These are phyloP conservation scores for Meda fulgida DNA, from an alignment of 2,797 vertebrate species.

Conservation along the genomic window DNA sequence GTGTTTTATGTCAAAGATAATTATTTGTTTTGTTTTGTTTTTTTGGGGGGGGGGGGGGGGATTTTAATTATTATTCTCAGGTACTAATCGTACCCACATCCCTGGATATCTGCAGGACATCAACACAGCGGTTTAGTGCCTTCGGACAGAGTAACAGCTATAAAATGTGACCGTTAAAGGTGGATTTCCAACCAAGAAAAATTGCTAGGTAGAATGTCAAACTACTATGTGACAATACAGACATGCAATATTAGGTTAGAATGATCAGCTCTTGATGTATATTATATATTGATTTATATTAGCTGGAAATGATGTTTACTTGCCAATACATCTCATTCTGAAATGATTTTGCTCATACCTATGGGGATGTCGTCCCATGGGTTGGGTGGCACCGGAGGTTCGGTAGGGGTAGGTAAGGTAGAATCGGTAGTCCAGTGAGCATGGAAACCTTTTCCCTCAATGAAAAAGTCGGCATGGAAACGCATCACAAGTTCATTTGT, in stretches of 20 bases:
- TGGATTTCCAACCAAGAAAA: conserved; percentile 11
- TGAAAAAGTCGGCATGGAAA: conserved; percentile 76
- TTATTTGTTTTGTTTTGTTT: too few species aligned
- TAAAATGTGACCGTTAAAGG: conserved; percentile 22
- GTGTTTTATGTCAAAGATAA: too few species aligned
- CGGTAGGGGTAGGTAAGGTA: conserved; percentile 72
- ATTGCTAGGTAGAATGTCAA: neutral
- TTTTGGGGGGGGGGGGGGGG: too few species aligned
- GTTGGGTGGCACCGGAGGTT: conserved; percentile 72
- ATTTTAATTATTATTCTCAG: neutral
- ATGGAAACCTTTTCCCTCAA: conserved; percentile 79
- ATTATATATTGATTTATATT: neutral
- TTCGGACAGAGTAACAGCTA: neutral
- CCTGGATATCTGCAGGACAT: conserved; percentile 73
- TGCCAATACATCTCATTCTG: neutral
- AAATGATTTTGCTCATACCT: conserved; percentile 62
- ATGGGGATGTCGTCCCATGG: conserved; percentile 78
- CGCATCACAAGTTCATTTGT: conserved; percentile 74
- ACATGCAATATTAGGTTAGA: neutral
- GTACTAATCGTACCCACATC: conserved; percentile 69
- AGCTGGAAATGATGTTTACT: neutral
- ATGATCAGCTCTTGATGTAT: neutral
- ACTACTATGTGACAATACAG: neutral
- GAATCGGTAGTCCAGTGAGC: conserved; percentile 78
- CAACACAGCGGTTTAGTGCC: neutral